A percentile compares a stretch with the other conserved stretches of the same genome.
Conservation (phyloP, 2,113 vertebrate genomes). For the Hemicordylus capensis region DNA sequence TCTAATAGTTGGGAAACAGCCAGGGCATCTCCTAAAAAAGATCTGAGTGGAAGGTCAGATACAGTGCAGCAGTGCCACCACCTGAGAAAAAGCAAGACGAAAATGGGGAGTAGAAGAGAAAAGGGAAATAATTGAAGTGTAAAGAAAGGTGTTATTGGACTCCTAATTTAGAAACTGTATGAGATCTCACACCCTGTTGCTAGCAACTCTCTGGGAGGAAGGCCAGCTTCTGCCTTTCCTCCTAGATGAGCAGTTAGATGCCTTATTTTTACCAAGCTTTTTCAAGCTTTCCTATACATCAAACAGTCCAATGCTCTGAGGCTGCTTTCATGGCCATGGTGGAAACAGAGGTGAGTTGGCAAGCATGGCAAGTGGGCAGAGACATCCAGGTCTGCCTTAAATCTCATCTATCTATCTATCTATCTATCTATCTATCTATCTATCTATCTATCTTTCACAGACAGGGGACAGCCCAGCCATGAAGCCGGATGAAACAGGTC, state of each 20-base stretch:
- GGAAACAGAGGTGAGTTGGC: background rate
- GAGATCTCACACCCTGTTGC: constrained; percentile 4
- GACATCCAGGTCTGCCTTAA: background rate
- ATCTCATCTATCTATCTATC: no score
- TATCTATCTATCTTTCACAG: no score
- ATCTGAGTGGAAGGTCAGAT: constrained; percentile 30
- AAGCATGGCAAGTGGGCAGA: background rate
- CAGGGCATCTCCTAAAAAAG: constrained; percentile 41
- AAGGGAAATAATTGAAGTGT: constrained; percentile 3
- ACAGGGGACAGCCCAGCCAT: no score
- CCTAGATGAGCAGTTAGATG: background rate
- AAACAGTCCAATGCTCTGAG: background rate
- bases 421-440: no score
- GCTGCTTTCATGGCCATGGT: constrained; percentile 8
- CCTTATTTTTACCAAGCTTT: background rate
- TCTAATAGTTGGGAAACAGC: constrained; percentile 55
- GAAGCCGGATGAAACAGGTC: no score
- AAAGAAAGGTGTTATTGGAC: background rate
- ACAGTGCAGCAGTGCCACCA: constrained; percentile 68
- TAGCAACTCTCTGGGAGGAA: background rate
- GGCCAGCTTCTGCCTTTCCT: background rate
- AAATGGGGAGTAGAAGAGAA: constrained; percentile 31
- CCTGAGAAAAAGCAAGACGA: constrained; percentile 58
- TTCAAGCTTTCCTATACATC: accelerated
- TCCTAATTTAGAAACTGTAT: constrained; percentile 19